Conservation (phyloP, 2,797 vertebrate genomes). For the Lophius americanus region DNA sequence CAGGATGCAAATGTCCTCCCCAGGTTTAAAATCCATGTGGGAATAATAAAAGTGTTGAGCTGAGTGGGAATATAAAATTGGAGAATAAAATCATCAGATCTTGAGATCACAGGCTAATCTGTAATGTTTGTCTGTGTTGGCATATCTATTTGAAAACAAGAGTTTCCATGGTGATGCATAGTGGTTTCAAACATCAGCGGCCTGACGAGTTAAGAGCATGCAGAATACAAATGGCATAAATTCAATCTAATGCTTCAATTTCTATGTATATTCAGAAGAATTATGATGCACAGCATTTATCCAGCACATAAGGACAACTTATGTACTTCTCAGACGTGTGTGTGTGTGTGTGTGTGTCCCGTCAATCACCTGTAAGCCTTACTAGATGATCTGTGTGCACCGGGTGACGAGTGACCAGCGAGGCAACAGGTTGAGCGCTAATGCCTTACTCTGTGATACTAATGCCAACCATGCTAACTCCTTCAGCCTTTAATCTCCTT, state of each 20-base stretch:
- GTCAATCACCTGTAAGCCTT: constrained; percentile 20
- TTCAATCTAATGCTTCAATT: neutral
- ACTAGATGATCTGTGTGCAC: constrained; percentile 9
- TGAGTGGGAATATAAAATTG: constrained; percentile 11
- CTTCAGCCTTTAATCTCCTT: constrained; percentile 68
- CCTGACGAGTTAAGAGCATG: neutral
- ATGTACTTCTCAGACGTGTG: neutral
- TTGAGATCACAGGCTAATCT: too few species aligned
- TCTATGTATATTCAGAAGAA: neutral
- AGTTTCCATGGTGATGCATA: too few species aligned
- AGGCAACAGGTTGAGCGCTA: constrained; percentile 52
- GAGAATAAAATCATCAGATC: neutral
- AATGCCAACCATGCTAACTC: constrained; percentile 21
- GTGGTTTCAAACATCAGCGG: too few species aligned
- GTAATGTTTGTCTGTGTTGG: too few species aligned
- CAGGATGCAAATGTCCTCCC: constrained; percentile 2
- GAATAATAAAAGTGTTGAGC: constrained; percentile 8
- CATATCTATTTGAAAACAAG: too few species aligned
- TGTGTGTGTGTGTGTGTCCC: neutral
- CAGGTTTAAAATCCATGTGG: constrained; percentile 5
- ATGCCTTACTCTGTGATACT: constrained; percentile 47
- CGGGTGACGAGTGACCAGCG: constrained; percentile 37
- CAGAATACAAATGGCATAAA: neutral
- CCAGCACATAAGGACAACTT: neutral
- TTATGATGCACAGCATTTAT: neutral